Evolutionary conservation across 2,113 vertebrate species (phyloP).

Genomic region (Eolophus roseicapilla): DNA sequence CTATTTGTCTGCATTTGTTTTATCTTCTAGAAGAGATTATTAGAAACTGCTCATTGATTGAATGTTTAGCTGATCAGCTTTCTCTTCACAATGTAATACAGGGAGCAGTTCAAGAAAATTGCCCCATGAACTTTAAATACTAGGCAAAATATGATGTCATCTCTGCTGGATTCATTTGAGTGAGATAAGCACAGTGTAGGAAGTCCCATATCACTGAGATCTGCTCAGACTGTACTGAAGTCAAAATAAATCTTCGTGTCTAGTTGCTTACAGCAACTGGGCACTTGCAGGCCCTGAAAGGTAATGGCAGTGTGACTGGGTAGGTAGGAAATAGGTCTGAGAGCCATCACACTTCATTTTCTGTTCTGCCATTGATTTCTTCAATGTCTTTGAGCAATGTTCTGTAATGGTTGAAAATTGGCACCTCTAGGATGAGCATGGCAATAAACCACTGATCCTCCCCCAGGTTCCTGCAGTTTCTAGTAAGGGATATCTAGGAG

Average conservation of each 20-base stretch:
- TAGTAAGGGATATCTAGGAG: background rate
- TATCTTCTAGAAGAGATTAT: conserved; percentile 4
- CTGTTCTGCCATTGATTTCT: background rate
- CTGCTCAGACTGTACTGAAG: background rate
- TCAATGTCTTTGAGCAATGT: background rate
- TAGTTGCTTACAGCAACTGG: background rate
- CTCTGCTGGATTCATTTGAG: conserved; percentile 13
- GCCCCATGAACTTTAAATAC: conserved; percentile 24
- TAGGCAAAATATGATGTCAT: background rate
- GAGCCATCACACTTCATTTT: background rate
- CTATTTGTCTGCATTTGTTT: conserved; percentile 39
- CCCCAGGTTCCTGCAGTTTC: background rate
- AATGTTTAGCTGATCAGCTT: conserved; percentile 20
- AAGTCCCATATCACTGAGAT: conserved; percentile 2
- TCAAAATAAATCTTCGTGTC: conserved; percentile 10
- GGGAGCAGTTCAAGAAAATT: conserved; percentile 14
- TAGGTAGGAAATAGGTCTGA: background rate
- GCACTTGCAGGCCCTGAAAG: background rate
- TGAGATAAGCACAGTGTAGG: background rate
- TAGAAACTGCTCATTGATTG: conserved; percentile 6
- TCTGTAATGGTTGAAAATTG: background rate
- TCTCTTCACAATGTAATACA: background rate
- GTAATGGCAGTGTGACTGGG: background rate
- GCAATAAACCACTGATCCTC: background rate
- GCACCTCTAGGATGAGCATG: background rate